Conservation (phyloP, 2,797 vertebrate genomes). For the Danio tinwini region DNA sequence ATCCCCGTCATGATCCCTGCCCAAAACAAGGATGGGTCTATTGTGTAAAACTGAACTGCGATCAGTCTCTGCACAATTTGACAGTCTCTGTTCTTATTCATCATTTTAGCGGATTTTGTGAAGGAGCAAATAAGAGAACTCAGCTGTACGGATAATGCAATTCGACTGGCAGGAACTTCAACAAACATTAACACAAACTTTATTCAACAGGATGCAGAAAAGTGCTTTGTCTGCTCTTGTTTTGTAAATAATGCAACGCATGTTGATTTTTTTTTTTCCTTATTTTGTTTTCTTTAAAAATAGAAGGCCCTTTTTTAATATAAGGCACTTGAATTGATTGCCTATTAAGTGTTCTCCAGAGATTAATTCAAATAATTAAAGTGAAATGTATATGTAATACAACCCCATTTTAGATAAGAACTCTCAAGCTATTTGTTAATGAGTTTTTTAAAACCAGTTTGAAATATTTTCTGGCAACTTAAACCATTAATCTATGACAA, state of each 20-base stretch:
- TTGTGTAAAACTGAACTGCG: conserved; percentile 82
- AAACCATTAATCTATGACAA: conserved; percentile 6
- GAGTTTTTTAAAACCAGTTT: background rate
- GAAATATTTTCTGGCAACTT: conserved; percentile 5
- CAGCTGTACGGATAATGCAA: conserved; percentile 26
- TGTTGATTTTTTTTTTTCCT: conserved; percentile 58
- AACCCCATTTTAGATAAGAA: conserved; percentile 5
- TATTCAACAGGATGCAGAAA: conserved; percentile 53
- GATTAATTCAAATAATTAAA: background rate
- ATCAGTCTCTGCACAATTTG: conserved; percentile 21
- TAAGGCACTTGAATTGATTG: conserved; percentile 35
- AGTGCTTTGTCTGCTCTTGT: conserved; percentile 62
- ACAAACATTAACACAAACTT: conserved; percentile 49
- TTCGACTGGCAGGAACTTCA: conserved; percentile 69
- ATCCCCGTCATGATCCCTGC: conserved; percentile 97
- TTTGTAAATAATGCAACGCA: conserved; percentile 74
- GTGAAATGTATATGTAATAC: conserved; percentile 1
- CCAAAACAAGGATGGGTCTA: conserved; percentile 96
- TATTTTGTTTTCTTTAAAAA: background rate
- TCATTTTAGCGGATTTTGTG: conserved; percentile 28
- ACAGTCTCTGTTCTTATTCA: conserved; percentile 28
- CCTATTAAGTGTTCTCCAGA: conserved; percentile 48
- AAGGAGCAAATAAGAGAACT: conserved; percentile 47
- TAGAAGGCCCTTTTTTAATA: conserved; percentile 6
- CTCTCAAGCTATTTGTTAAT: background rate